Conservation (phyloP, 1,140 invertebrate species). For the Heliothis subflexa region DNA sequence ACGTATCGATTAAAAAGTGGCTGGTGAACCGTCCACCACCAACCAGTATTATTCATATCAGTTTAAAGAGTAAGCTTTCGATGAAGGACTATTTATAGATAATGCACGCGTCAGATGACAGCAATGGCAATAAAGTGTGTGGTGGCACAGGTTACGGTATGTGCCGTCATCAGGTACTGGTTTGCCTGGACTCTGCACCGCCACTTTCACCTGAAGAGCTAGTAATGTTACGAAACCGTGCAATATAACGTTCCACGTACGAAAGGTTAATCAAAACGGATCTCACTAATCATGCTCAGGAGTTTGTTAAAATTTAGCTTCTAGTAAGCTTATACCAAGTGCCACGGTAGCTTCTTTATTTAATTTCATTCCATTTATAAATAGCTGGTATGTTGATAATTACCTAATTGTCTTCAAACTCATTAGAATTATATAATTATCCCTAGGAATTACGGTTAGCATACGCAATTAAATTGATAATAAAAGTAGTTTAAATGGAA, state of each 20-base stretch:
- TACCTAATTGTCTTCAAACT: too few relatives aligned
- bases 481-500: too few relatives aligned
- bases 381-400: too few relatives aligned
- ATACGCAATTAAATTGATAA: too few relatives aligned
- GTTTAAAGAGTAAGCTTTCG: too few relatives aligned
- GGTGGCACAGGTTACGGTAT: constrained; percentile 17
- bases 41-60: too few relatives aligned
- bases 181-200: not conserved
- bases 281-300: not conserved
- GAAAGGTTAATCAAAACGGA: not conserved
- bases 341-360: too few relatives aligned
- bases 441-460: too few relatives aligned
- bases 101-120: not conserved
- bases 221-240: not conserved
- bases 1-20: constrained; percentile 21
- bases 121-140: constrained; percentile 29
- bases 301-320: not conserved
- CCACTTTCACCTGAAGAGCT: constrained; percentile 28
- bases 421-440: too few relatives aligned
- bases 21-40: not conserved
- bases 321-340: not conserved
- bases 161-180: constrained; percentile 23
- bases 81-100: not conserved
- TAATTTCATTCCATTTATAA: too few relatives aligned
- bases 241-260: not conserved